Base-by-base conservation (phyloP, 1,140 invertebrate species). In the Neodiprion lecontei region DNA sequence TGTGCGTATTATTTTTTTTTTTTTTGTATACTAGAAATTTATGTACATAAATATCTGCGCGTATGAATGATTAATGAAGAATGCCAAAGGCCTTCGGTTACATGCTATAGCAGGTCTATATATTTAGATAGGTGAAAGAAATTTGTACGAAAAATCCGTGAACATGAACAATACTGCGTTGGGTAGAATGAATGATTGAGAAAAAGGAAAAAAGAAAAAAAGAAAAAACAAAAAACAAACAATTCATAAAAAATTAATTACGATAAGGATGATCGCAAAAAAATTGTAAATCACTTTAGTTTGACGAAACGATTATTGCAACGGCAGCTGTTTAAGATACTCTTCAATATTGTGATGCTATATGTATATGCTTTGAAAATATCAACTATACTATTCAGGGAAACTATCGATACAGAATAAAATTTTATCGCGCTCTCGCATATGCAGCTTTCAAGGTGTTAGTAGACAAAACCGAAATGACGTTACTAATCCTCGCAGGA, bases 91-190 rank as follows among this genome's bases (percentile, higher is more conserved):
- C 50, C 50, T 53, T 53, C 10, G 50, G n/a, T 2, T 53, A 53
- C 50, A 53, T 53, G n/a, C 50, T 68, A 68, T 68, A 68, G 67
- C 67, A 68, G 67, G 67, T 68, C 67, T 68, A 17, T n/a, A 61
- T 21, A 21, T 21, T 61, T 61, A 61, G 53, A 61, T 61, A 61
- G 53, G 53, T 61, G n/a, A 11, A 21, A 21, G 10, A 61, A 61
- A 61, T 61, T 61, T 61, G 53, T 61, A 61, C n/a, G 53, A 61
- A 61, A 21, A 21, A 21, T 21, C 17, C 17, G 17, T 21, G 17
- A 21, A 21, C 17, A 21, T 21, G 17, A 21, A 21, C 17, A 21
- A 21, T 21, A 21, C 17, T 21, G 17, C 17, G 17, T 21, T 21
- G 17, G 17, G 17, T 21, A 21, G 17, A 21, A 21, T 21, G n/a